Base-by-base conservation (phyloP, 2,888 invertebrate species). In the Dendrolimus pini region DNA sequence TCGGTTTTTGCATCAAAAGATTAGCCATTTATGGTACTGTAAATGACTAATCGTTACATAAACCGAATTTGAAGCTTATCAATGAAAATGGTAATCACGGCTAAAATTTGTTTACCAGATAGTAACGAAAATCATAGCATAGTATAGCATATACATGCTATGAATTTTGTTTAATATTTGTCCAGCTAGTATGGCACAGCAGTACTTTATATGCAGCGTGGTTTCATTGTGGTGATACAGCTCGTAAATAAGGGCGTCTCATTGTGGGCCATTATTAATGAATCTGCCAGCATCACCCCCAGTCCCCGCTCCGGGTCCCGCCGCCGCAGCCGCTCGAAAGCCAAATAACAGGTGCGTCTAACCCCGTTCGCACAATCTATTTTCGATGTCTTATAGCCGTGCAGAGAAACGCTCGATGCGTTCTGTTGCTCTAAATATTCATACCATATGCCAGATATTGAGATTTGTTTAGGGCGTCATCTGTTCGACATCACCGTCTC, bases 281-380 rank as follows among this genome's bases (percentile, higher is more conserved):
- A 89, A 89, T 85, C 83, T 76, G 75, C 82, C 77, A 75, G 80
- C 78, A 77, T 79, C 75, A 70, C 69, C 77, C 74, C 80, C 71
- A 58, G 53, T 53, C 42, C 59, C 56, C 56, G 53, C 71, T 66
- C 70, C 74, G 71, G 65, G 61, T 66, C 61, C 78, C 77, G 61
- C 69, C 73, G 71, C 80, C 82, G 78, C 80, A 75, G 78, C 77
- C 77, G 75, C 82, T 79, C 74, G 78, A 81, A 86, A 88, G 85
- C 85, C 80, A 85, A 89, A 88, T 87, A 89, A 89, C 90, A 90
- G 90, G 90, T 90, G 90, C 85, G 89, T 83, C 85, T 90, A 90
- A 89, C 90, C 90, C 89, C 88, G 82, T 90, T 90, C 87, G 89
- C 87, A 89, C 84, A 89, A 89, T 89, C 90, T 90, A 90, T 90